Percentiles rank a stretch among this genome's conserved stretches.
phyloP scores from a whole-genome alignment of 2,888 invertebrate genomes.

The Apodemia zela region DNA sequence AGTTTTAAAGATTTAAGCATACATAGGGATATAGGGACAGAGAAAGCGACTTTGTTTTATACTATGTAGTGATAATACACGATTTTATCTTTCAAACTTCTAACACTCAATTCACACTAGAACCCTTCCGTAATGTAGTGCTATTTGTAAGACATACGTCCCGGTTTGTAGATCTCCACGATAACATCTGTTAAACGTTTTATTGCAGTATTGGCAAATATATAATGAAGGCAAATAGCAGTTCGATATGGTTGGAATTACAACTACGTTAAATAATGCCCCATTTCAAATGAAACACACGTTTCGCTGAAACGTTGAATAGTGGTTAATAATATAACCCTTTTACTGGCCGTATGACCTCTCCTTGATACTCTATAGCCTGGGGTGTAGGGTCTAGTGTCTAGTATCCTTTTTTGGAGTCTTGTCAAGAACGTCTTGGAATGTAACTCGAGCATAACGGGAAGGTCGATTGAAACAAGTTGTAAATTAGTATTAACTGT shows the following conservation, averaged over 20 bases:
- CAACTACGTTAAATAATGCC: constrained; percentile 5
- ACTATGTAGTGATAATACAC: too few relatives aligned
- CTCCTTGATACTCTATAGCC: not conserved
- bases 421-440: constrained; percentile 24
- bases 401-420: constrained; percentile 26
- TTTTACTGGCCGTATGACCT: not conserved
- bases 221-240: constrained; percentile 13
- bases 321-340: constrained; percentile 3
- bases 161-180: not conserved
- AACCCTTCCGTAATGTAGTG: not conserved
- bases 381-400: not conserved
- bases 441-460: constrained; percentile 28
- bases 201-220: constrained; percentile 12
- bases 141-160: not conserved
- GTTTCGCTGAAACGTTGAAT: not conserved
- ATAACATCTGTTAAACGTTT: constrained; percentile 14
- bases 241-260: constrained; percentile 2
- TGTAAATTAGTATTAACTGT: constrained; percentile 24
- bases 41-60: too few relatives aligned
- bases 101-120: constrained; percentile 1
- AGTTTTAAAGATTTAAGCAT: too few relatives aligned
- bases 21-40: too few relatives aligned
- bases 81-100: not conserved
- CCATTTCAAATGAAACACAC: not conserved
- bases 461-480: constrained; percentile 28